Conservation (phyloP, 2,797 vertebrate genomes). For the Taenioides sp. region DNA sequence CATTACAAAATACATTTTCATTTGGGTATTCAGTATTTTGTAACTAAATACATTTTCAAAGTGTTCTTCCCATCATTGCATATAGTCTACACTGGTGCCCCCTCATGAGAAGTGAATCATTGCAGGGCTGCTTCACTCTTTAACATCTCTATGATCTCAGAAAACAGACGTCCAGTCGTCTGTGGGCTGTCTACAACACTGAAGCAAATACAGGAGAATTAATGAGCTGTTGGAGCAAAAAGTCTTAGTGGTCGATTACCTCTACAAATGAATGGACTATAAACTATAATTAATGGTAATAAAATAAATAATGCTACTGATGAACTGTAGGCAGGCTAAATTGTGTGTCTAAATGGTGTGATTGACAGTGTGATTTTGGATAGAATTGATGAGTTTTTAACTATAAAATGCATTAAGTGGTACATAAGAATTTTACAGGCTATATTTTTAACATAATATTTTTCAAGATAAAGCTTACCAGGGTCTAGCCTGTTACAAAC, state of each 20-base stretch:
- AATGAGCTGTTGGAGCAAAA: not conserved
- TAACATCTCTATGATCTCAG: constrained; percentile 20
- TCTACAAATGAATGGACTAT: not conserved
- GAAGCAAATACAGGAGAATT: not conserved
- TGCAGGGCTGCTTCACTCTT: constrained; percentile 4
- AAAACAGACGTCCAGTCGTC: constrained; percentile 32
- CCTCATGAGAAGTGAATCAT: no score
- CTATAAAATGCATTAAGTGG: not conserved
- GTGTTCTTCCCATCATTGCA: no score
- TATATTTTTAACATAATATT: not conserved
- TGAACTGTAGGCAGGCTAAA: not conserved
- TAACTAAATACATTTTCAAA: no score
- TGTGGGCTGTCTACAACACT: constrained; percentile 2
- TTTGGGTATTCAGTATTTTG: no score
- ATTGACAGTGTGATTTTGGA: no score
- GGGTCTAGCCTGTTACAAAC: no score
- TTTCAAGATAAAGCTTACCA: no score
- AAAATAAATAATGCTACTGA: not conserved
- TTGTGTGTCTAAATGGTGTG: no score
- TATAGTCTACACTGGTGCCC: no score
- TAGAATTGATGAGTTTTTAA: no score
- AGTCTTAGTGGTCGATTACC: not conserved
- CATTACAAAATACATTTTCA: no score
- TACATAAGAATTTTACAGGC: not conserved
- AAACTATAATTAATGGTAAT: not conserved